phyloP scores from a whole-genome alignment of 2,113 vertebrate genomes.

The Mixornis gularis region DNA sequence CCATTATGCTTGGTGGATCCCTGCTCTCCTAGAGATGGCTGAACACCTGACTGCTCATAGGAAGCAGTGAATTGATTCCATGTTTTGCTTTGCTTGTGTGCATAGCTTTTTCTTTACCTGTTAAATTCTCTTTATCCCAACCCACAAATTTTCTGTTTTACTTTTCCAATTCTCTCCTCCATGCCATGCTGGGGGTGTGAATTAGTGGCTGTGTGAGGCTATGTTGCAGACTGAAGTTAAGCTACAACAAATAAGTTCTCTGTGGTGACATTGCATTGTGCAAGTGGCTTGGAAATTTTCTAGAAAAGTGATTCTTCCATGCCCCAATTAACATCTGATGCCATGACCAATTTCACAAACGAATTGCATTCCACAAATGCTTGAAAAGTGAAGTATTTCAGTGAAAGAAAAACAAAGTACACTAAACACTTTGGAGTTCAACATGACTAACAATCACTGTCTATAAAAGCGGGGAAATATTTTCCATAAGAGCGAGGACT shows the following conservation, averaged over 20 bases:
- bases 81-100: neutral
- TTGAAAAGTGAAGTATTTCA: slow-evolving; percentile 24
- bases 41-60: neutral
- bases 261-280: neutral
- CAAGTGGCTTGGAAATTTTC: slow-evolving; percentile 26
- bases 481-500: neutral
- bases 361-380: neutral
- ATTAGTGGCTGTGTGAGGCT: neutral
- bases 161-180: neutral
- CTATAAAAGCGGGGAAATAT: neutral
- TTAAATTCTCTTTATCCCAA: neutral
- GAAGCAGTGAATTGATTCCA: neutral
- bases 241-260: neutral
- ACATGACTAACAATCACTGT: neutral
- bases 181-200: neutral
- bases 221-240: neutral
- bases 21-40: neutral
- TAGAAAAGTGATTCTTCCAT: neutral
- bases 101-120: neutral
- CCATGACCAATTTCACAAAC: neutral
- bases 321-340: neutral
- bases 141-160: neutral
- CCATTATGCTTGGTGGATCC: neutral
- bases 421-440: neutral
- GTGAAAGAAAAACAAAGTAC: neutral